These are phyloP conservation scores for Drosophila watanabei DNA, from an alignment of 1,140 invertebrate species.

Conservation along the genomic window DNA sequence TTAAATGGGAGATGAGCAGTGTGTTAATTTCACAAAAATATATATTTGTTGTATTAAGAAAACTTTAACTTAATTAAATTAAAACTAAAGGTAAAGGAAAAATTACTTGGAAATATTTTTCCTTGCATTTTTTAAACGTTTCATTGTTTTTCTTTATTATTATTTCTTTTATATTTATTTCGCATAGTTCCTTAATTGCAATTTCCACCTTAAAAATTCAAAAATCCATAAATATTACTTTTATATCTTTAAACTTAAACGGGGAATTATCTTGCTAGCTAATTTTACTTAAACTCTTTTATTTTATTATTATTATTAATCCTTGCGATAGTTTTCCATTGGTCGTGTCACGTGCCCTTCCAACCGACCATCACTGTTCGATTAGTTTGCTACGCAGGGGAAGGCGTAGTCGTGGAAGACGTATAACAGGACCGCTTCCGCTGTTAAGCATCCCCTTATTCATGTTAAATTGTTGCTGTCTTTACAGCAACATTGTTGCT, in stretches of 20 bases:
- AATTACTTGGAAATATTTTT: too few species aligned
- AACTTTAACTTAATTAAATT: too few species aligned
- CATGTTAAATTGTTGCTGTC: not conserved
- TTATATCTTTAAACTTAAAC: not conserved
- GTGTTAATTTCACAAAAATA: not conserved
- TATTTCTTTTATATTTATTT: too few species aligned
- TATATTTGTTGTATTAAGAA: too few species aligned
- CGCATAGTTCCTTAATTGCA: too few species aligned
- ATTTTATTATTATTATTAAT: not conserved
- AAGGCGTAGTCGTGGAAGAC: slow-evolving; percentile 1
- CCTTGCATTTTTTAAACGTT: too few species aligned
- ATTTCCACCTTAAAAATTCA: not conserved
- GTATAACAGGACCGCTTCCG: not conserved
- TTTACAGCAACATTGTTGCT: slow-evolving; percentile 1
- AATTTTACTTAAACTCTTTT: not conserved
- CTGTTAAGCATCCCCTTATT: not conserved
- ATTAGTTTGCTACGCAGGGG: slow-evolving; percentile 4
- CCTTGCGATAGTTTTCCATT: not conserved
- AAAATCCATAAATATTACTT: not conserved
- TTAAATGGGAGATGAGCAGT: not conserved
- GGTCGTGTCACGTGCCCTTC: slow-evolving; percentile 6
- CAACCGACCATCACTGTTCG: not conserved
- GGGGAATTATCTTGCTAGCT: too few species aligned
- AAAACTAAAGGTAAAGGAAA: too few species aligned
- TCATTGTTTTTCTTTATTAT: too few species aligned